Evolutionary conservation across 2,888 invertebrate genomes (phyloP).

Genomic region (Synergus laeviventris): DNA sequence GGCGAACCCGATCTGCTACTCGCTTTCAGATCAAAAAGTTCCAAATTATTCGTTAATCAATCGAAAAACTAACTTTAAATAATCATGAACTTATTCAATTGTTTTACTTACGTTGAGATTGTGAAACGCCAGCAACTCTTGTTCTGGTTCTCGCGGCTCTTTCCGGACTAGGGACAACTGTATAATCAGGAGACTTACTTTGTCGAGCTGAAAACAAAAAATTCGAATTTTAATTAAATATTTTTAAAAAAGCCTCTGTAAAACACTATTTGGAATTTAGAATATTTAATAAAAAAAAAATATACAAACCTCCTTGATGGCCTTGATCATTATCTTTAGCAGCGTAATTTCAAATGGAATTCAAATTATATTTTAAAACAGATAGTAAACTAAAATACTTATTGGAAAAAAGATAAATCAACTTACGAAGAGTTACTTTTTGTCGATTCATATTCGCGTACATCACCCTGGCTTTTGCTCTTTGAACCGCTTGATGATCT

Average conservation of each 20-base stretch:
- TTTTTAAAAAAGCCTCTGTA: not conserved
- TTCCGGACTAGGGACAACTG: slow-evolving; percentile 81
- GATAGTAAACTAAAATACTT: not conserved
- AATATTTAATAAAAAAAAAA: not conserved
- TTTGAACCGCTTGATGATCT: slow-evolving; percentile 93
- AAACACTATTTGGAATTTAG: slow-evolving; percentile 27
- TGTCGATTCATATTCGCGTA: slow-evolving; percentile 89
- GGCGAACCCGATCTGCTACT: slow-evolving; percentile 96
- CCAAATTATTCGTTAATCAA: not conserved
- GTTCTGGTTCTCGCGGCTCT: slow-evolving; percentile 79
- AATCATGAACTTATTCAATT: not conserved
- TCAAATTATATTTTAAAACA: not conserved
- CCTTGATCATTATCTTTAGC: slow-evolving; percentile 16
- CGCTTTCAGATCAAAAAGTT: slow-evolving; percentile 78
- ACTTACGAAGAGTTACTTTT: slow-evolving; percentile 88
- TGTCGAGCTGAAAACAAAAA: slow-evolving; percentile 79
- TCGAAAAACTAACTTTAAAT: not conserved
- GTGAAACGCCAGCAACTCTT: slow-evolving; percentile 87
- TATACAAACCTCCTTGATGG: slow-evolving; percentile 21
- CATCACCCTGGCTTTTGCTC: slow-evolving; percentile 89
- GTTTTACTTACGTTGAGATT: slow-evolving; percentile 90
- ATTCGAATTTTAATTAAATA: not conserved
- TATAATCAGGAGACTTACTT: slow-evolving; percentile 79
- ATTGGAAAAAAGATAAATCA: slow-evolving; percentile 43
- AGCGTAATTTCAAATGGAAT: not conserved